Conservation (phyloP, 2,113 vertebrate species). For the Thinocorus orbignyianus region DNA sequence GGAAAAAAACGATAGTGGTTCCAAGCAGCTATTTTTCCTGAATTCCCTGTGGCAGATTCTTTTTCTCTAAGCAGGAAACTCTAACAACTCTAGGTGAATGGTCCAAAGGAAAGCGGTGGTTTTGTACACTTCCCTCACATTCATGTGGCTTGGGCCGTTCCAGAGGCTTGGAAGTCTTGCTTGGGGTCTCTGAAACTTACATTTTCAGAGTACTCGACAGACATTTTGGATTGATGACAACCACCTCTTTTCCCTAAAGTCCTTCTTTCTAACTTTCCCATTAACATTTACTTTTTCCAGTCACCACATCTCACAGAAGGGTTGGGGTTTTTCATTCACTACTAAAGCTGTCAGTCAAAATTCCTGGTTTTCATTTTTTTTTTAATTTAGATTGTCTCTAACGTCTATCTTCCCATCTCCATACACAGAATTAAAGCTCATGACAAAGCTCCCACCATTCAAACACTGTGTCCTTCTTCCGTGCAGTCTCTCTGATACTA, state of each 20-base stretch:
- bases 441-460: background rate
- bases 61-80: constrained; percentile 62
- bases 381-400: background rate
- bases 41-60: constrained; percentile 54
- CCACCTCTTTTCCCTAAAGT: constrained; percentile 16
- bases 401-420: background rate
- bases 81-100: constrained; percentile 47
- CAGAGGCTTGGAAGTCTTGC: constrained; percentile 46
- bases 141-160: constrained; percentile 32
- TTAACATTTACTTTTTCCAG: constrained; percentile 54
- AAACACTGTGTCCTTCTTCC: background rate
- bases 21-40: constrained; percentile 46
- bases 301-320: background rate
- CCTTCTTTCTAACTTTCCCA: constrained; percentile 35
- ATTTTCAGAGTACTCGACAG: constrained; percentile 38
- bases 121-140: constrained; percentile 63
- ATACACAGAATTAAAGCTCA: background rate
- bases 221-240: constrained; percentile 46
- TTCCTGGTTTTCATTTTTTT: background rate
- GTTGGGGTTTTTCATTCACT: constrained; percentile 1
- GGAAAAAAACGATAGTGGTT: background rate
- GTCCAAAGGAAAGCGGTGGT: constrained; percentile 61
- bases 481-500: background rate
- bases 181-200: constrained; percentile 46
- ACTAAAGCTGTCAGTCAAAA: background rate